Percentiles rank a stretch among this genome's conserved stretches.
Evolutionary conservation across 2,888 invertebrate species (phyloP).

Genomic region (Sylvicola cinctus): DNA sequence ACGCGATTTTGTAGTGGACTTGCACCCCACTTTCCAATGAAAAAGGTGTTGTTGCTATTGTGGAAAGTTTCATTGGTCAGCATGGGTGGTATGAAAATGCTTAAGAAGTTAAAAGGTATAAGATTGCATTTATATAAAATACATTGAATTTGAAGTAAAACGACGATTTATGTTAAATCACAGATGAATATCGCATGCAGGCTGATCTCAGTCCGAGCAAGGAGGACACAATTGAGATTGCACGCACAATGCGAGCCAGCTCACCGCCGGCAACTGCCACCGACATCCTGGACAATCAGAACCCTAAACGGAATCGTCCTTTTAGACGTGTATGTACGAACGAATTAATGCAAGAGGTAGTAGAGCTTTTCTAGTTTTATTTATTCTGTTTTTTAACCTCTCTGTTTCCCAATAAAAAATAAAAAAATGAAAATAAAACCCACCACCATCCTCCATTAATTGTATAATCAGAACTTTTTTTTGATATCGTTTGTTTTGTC

Average conservation of each 20-base stretch:
- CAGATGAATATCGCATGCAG: conserved; percentile 37
- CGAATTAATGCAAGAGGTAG: conserved; percentile 12
- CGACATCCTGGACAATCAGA: conserved; percentile 72
- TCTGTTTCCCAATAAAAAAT: too few relatives aligned
- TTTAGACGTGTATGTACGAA: conserved; percentile 36
- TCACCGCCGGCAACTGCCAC: conserved; percentile 87
- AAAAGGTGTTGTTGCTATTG: conserved; percentile 80
- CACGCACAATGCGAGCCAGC: conserved; percentile 80
- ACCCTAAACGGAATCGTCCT: conserved; percentile 51
- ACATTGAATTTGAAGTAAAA: conserved; percentile 2
- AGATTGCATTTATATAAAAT: conserved; percentile 8
- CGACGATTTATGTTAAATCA: too few relatives aligned
- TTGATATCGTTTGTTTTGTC: too few relatives aligned
- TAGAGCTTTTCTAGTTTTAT: conserved; percentile 9
- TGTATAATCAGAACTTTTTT: too few relatives aligned
- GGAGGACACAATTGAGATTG: conserved; percentile 91
- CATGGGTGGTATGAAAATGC: conserved; percentile 73
- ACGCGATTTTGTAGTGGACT: conserved; percentile 89
- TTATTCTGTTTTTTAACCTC: conserved; percentile 3
- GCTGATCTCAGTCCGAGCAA: conserved; percentile 53
- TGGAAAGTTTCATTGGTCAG: conserved; percentile 92
- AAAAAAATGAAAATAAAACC: not conserved
- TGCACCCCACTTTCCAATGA: conserved; percentile 96
- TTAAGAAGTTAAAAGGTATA: conserved; percentile 52
- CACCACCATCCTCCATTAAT: too few relatives aligned